Evolutionary conservation across 1,140 invertebrate genomes (phyloP), one percentile per base, ranked within the genome.

Genomic region (Diorhabda elongata): DNA sequence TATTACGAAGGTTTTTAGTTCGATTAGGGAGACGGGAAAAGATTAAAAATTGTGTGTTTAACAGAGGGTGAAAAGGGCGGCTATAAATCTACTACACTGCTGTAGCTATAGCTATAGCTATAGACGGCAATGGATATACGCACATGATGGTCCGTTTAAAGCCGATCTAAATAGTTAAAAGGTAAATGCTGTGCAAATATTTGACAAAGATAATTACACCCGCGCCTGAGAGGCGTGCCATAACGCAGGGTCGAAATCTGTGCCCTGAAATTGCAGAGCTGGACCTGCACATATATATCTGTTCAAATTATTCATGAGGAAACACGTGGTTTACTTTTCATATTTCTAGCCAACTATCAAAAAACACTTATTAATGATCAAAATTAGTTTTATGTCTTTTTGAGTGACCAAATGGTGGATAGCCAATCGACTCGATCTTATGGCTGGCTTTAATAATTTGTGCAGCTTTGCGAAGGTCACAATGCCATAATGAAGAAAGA

Each of bases 111-210:
- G 63, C 4, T n/a, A 56, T 60, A 52, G 47, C 47, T 52, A 52
- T 52, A 52, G 59, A 43, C 11, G 44, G 57, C 41, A 7, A 44
- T 61, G 11, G 57, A 67, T 44, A 60, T 60, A 67, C 57, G 65
- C 44, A 60, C 43, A 67, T 68, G 67, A 63, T 68, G 58, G 67
- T 67, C 52, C 58, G 58, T 58, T 67, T 67, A 62, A 73, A 73
- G 72, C 71, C 72, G 71, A 75, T 73, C 67, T 72, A 61, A 73
- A 63, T 78, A 74, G 76, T 78, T 78, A 77, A 78, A 77, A 78
- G 76, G 77, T 78, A 78, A 78, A 78, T 78, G 77, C 74, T 74
- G 71, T 69, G 75, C 71, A 78, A 78, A 78, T 78, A 78, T 78
- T 78, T 78, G 72, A 74, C 73, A 69, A 69, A 77, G 76, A 78